Evolutionary conservation across 2,797 vertebrate species (phyloP).

Genomic region (Rhinophrynus dorsalis): DNA sequence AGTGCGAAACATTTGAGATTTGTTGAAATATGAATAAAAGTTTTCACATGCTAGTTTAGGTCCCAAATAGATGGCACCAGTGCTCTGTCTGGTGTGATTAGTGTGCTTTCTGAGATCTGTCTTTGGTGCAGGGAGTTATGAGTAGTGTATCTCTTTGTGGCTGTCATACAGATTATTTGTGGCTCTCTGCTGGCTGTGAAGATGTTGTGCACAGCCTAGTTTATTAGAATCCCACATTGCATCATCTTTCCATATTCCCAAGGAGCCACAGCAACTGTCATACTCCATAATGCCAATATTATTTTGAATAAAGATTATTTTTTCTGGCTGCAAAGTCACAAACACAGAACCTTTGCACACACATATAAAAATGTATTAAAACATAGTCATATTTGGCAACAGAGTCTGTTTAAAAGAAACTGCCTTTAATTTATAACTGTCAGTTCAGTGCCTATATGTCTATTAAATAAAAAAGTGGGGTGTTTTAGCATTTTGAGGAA

Average conservation of each 20-base stretch:
- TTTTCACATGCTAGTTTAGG: no score
- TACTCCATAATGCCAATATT: slow-evolving; percentile 14
- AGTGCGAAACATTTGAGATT: no score
- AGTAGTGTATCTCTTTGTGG: not conserved
- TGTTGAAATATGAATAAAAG: no score
- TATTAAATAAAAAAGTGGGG: slow-evolving; percentile 24
- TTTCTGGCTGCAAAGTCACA: slow-evolving; percentile 1
- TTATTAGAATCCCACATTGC: slow-evolving; percentile 15
- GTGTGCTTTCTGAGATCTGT: no score
- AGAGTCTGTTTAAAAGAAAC: not conserved
- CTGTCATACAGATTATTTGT: not conserved
- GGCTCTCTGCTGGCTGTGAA: slow-evolving; percentile 4
- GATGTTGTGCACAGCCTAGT: not conserved
- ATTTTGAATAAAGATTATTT: slow-evolving; percentile 18
- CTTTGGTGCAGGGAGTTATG: not conserved
- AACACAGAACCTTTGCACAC: slow-evolving; percentile 6
- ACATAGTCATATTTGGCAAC: slow-evolving; percentile 29
- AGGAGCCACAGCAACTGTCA: slow-evolving; percentile 14
- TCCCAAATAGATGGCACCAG: no score
- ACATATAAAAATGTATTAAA: slow-evolving; percentile 9
- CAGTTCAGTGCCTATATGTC: not conserved
- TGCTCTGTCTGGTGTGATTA: not conserved
- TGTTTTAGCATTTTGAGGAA: not conserved
- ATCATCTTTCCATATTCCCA: slow-evolving; percentile 32
- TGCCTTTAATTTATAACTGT: slow-evolving; percentile 4